phyloP scores from a whole-genome alignment of 2,888 invertebrate genomes.

The Sturmia bella region DNA sequence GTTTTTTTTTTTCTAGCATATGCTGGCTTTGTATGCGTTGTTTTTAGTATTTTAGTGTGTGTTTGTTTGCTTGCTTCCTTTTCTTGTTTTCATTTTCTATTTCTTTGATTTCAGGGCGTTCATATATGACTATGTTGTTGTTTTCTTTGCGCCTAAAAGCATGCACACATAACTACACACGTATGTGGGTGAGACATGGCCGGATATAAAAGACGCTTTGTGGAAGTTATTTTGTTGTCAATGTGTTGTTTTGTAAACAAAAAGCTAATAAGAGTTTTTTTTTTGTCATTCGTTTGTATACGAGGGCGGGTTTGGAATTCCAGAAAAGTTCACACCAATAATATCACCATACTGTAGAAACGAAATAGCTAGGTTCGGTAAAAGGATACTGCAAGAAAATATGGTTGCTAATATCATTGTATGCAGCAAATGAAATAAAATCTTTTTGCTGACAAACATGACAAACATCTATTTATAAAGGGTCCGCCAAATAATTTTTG shows the following conservation, averaged over 20 bases:
- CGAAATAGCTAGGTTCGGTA: no score
- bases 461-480: no score
- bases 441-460: no score
- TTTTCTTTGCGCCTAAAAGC: slow-evolving; percentile 49
- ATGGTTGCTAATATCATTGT: no score
- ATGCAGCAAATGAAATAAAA: no score
- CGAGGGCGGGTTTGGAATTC: not conserved
- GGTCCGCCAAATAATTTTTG: no score
- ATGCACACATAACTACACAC: slow-evolving; percentile 5
- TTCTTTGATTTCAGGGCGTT: slow-evolving; percentile 37
- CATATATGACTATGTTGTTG: slow-evolving; percentile 9
- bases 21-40: slow-evolving; percentile 9
- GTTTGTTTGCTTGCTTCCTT: slow-evolving; percentile 22
- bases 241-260: slow-evolving; percentile 5
- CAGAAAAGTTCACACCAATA: no score
- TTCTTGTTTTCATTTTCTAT: slow-evolving; percentile 3
- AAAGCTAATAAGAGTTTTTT: slow-evolving; percentile 41
- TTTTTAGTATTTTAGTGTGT: not conserved
- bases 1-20: slow-evolving; percentile 24
- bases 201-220: slow-evolving; percentile 2
- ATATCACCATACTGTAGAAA: no score
- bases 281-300: not conserved
- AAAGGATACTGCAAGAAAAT: no score
- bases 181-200: not conserved
- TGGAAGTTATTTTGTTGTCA: slow-evolving; percentile 7